A percentile compares a stretch with the other conserved stretches of the same genome.
Conservation (phyloP, 1,140 invertebrate species). For the Magallana angulata region DNA sequence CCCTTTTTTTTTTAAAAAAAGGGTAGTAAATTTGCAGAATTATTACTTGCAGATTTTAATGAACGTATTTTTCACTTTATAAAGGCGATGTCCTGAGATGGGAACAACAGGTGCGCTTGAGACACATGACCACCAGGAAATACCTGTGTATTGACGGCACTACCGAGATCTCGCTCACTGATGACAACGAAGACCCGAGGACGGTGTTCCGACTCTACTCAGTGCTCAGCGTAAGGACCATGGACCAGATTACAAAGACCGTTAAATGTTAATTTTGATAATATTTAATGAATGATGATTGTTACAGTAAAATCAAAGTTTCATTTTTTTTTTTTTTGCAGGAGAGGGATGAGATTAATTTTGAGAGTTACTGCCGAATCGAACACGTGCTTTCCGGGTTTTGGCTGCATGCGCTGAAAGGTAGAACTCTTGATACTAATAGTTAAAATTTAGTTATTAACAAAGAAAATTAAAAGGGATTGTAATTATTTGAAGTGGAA, state of each 20-base stretch:
- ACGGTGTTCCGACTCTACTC: conserved; percentile 79
- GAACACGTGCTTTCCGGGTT: conserved; percentile 79
- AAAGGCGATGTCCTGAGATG: conserved; percentile 77
- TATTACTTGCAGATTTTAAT: too few relatives aligned
- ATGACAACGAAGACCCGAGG: conserved; percentile 77
- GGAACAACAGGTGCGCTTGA: conserved; percentile 78
- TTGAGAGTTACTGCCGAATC: conserved; percentile 78
- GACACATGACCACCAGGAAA: conserved; percentile 78
- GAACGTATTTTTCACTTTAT: background rate
- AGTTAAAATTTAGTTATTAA: background rate
- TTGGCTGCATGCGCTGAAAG: conserved; percentile 79
- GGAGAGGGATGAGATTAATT: conserved; percentile 78
- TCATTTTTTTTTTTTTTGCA: conserved; percentile 49
- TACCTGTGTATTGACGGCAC: conserved; percentile 77
- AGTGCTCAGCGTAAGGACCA: conserved; percentile 72
- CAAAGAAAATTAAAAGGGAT: background rate
- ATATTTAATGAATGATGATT: too few relatives aligned
- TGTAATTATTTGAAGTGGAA: too few relatives aligned
- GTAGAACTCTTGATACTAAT: conserved; percentile 54
- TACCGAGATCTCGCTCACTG: conserved; percentile 73
- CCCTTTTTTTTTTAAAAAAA: too few relatives aligned
- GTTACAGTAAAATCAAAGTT: background rate
- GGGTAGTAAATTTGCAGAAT: too few relatives aligned
- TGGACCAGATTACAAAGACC: background rate
- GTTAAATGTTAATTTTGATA: too few relatives aligned